Percentiles rank a stretch among this genome's conserved stretches.
These are phyloP conservation scores for Aurelia aurita complex sp. Pacific DNA, from an alignment of 30 jellyfish, hydroid and myxozoan genomes.

Conservation along the genomic window DNA sequence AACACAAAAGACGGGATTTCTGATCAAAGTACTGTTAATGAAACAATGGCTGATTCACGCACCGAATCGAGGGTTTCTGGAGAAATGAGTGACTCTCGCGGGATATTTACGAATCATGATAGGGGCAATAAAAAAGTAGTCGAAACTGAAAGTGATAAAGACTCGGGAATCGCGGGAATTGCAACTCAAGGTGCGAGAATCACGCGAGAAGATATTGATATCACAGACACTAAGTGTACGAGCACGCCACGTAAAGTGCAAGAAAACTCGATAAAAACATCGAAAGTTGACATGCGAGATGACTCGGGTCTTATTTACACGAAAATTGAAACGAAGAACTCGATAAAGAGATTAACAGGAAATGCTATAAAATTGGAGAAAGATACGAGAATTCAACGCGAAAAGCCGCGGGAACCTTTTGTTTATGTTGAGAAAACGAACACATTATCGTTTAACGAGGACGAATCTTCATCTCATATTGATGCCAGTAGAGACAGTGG, in stretches of 20 bases:
- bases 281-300: constrained; percentile 13
- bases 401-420: constrained; percentile 2
- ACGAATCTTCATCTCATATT: constrained; percentile 12
- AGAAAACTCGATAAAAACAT: constrained; percentile 13
- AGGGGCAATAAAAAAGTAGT: constrained; percentile 1
- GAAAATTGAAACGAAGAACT: constrained; percentile 32
- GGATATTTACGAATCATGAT: constrained; percentile 48
- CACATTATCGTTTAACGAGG: constrained; percentile 31
- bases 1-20: neutral
- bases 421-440: neutral
- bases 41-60: neutral
- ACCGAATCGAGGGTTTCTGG: neutral
- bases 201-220: constrained; percentile 52
- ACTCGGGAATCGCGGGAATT: neutral
- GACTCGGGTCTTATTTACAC: constrained; percentile 63
- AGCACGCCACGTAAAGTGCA: constrained; percentile 63
- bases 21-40: constrained; percentile 1
- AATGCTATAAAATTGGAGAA: constrained; percentile 47
- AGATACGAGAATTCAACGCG: neutral
- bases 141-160: neutral
- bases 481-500: constrained; percentile 96
- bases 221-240: constrained; percentile 49
- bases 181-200: constrained; percentile 1
- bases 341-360: constrained; percentile 46
- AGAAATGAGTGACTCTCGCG: constrained; percentile 11